phyloP scores from a whole-genome alignment of 1,140 invertebrate species.

The Sminthurinus signatus region DNA sequence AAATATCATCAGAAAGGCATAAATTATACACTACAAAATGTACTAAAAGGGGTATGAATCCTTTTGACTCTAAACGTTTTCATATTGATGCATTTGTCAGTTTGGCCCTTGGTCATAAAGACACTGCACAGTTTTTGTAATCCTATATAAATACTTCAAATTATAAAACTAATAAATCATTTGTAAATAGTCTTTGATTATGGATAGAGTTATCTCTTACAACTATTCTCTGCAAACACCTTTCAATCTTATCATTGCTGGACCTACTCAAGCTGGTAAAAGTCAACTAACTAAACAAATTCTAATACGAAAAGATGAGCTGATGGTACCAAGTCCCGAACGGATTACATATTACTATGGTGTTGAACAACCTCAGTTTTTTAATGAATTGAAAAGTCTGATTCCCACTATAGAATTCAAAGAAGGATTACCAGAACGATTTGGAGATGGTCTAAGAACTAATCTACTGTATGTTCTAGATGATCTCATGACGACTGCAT shows the following conservation, averaged over 20 bases:
- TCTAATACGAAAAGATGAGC: background rate
- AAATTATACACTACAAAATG: background rate
- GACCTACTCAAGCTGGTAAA: background rate
- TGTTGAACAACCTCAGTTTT: background rate
- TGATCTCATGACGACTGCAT: background rate
- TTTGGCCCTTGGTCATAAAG: background rate
- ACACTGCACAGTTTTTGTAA: background rate
- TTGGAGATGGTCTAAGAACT: background rate
- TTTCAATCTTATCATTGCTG: background rate
- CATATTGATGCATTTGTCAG: background rate
- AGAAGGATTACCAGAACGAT: background rate
- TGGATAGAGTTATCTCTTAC: background rate
- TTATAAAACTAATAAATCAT: background rate
- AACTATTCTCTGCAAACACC: background rate
- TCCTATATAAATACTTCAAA: background rate
- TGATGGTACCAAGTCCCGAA: background rate
- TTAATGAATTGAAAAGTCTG: background rate
- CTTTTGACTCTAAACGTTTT: constrained; percentile 15
- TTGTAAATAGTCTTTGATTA: no score
- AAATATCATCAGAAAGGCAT: background rate
- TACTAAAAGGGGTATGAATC: constrained; percentile 4
- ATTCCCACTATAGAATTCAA: background rate
- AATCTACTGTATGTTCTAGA: background rate
- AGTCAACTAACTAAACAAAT: background rate
- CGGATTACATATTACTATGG: background rate